Percentiles rank a stretch among this genome's conserved stretches.
phyloP scores from a whole-genome alignment of 2,113 vertebrate genomes.

The Ophthalmotilapia sp. region DNA sequence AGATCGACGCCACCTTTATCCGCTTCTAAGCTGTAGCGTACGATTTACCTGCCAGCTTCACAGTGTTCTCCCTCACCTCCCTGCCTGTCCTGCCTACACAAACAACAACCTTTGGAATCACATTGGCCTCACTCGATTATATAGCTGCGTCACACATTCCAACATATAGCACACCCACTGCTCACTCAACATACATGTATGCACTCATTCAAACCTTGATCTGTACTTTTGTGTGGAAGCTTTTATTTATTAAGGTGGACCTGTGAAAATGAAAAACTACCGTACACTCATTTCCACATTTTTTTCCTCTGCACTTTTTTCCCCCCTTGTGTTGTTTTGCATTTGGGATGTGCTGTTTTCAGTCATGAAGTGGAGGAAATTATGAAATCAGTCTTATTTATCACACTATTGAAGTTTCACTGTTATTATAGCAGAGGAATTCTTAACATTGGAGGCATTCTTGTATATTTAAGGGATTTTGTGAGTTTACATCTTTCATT shows the following conservation, averaged over 20 bases:
- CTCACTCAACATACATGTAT: constrained; percentile 48
- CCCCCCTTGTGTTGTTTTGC: background rate
- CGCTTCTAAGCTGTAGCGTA: constrained; percentile 77
- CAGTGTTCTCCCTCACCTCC: constrained; percentile 23
- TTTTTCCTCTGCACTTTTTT: background rate
- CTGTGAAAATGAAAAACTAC: constrained; percentile 14
- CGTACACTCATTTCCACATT: background rate
- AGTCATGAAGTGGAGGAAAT: background rate
- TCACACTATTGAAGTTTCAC: constrained; percentile 10
- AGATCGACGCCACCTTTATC: constrained; percentile 96
- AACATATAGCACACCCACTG: background rate
- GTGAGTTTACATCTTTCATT: background rate
- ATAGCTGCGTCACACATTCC: constrained; percentile 19
- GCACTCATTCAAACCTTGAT: constrained; percentile 34
- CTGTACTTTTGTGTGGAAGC: constrained; percentile 38
- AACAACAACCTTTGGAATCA: background rate
- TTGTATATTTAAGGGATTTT: background rate
- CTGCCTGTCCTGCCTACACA: background rate
- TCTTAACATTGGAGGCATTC: background rate
- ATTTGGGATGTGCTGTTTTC: background rate
- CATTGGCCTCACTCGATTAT: constrained; percentile 14
- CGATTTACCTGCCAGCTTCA: constrained; percentile 5
- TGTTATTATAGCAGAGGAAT: background rate
- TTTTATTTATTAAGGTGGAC: constrained; percentile 49
- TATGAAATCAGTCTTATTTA: background rate